Conservation (phyloP, 2,888 invertebrate genomes). For the Spodoptera picta region DNA sequence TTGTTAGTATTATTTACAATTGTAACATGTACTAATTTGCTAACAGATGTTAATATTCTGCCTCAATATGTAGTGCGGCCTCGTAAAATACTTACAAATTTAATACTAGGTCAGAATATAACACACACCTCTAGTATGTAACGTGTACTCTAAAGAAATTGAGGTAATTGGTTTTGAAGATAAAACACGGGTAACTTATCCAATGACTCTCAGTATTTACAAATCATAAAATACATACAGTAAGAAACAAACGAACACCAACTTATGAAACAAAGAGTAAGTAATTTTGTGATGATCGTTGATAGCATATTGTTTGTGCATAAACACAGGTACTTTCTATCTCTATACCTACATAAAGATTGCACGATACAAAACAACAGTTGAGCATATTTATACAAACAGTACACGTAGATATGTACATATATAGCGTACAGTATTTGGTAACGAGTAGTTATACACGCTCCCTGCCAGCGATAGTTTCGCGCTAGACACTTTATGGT, state of each 20-base stretch:
- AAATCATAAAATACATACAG: constrained; percentile 67
- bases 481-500: constrained; percentile 67
- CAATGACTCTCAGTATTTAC: constrained; percentile 86
- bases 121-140: constrained; percentile 78
- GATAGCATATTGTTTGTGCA: constrained; percentile 56
- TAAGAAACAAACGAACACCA: constrained; percentile 59
- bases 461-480: constrained; percentile 32
- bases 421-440: constrained; percentile 73
- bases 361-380: constrained; percentile 73
- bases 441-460: constrained; percentile 72
- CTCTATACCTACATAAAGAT: constrained; percentile 71
- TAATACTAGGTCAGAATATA: constrained; percentile 81
- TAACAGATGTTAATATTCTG: constrained; percentile 70
- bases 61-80: constrained; percentile 72
- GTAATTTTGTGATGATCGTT: constrained; percentile 65
- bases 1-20: constrained; percentile 80
- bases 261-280: constrained; percentile 50
- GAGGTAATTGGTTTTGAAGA: constrained; percentile 88
- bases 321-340: constrained; percentile 72
- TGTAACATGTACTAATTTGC: constrained; percentile 71
- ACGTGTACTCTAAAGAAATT: constrained; percentile 85
- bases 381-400: constrained; percentile 70
- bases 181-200: constrained; percentile 86
- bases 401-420: constrained; percentile 66
- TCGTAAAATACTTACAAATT: constrained; percentile 77